Evolutionary conservation across 2,113 vertebrate species (phyloP).

Genomic region (Chionodraco myersi): DNA sequence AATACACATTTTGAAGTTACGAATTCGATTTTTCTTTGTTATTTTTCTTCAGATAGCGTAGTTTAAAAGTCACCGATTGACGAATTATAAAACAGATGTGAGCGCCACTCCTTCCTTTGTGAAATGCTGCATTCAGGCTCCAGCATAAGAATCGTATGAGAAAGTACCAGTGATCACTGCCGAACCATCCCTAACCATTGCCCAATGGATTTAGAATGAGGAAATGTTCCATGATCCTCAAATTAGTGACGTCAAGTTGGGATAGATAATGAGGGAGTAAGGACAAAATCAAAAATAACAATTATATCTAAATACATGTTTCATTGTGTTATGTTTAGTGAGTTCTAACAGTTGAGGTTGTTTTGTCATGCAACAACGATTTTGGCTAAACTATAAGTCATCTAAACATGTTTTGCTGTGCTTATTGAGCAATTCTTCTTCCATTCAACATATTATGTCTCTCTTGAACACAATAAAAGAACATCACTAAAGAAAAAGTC

Average conservation of each 20-base stretch:
- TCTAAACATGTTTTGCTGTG: background rate
- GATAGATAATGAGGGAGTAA: background rate
- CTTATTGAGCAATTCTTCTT: background rate
- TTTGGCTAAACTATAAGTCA: background rate
- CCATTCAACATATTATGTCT: conserved; percentile 4
- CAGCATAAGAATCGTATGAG: background rate
- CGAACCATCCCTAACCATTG: background rate
- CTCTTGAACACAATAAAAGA: conserved; percentile 22
- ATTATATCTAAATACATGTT: background rate
- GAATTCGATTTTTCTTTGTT: no score
- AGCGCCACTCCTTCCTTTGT: conserved; percentile 1
- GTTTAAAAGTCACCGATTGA: background rate
- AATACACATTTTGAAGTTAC: background rate
- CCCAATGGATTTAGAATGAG: background rate
- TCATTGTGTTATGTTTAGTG: background rate
- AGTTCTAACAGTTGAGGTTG: background rate
- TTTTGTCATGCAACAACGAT: background rate
- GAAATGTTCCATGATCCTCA: conserved; percentile 46
- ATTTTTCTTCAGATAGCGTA: conserved; percentile 3
- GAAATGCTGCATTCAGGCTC: conserved; percentile 17
- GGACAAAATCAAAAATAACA: background rate
- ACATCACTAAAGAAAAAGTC: conserved; percentile 30
- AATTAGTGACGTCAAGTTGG: conserved; percentile 19
- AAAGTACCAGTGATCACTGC: background rate
- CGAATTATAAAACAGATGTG: background rate